phyloP scores from a whole-genome alignment of 2,888 invertebrate genomes.

The Oscheius sp. region DNA sequence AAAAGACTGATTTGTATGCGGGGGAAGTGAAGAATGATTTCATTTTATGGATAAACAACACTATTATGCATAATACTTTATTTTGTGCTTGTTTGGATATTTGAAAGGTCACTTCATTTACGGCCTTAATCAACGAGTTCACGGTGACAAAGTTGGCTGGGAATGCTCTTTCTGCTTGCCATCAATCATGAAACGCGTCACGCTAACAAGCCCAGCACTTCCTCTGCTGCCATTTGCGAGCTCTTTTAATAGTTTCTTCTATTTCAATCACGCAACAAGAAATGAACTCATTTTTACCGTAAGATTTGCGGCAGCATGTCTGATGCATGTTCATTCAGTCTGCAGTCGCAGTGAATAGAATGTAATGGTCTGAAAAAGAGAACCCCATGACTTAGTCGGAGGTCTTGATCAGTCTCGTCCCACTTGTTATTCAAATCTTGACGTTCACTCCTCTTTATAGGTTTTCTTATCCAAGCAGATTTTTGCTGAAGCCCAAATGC shows the following conservation, averaged over 20 bases:
- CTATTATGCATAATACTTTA: too few relatives aligned
- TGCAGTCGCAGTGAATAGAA: neutral
- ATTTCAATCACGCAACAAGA: neutral
- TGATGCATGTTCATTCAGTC: neutral
- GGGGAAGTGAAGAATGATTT: too few relatives aligned
- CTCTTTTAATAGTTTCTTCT: neutral
- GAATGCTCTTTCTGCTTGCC: constrained; percentile 3
- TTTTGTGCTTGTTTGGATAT: too few relatives aligned
- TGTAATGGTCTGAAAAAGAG: constrained; percentile 12
- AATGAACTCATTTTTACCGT: neutral
- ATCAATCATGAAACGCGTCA: constrained; percentile 28
- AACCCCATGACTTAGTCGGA: constrained; percentile 6
- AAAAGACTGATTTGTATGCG: too few relatives aligned
- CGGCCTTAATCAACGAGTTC: too few relatives aligned
- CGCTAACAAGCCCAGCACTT: constrained; percentile 28
- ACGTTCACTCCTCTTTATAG: too few relatives aligned
- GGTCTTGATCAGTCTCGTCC: too few relatives aligned
- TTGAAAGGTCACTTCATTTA: too few relatives aligned
- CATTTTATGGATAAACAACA: too few relatives aligned
- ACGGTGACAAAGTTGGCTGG: neutral
- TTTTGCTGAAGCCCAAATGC: neutral
- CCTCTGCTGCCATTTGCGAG: constrained; percentile 15
- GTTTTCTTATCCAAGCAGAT: neutral
- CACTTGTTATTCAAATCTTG: too few relatives aligned
- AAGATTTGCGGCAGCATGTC: neutral